Percentiles rank a stretch among this genome's conserved stretches.
These are phyloP conservation scores for Drosophila atroscutellata DNA, from an alignment of 2,888 invertebrate species.

Conservation along the genomic window DNA sequence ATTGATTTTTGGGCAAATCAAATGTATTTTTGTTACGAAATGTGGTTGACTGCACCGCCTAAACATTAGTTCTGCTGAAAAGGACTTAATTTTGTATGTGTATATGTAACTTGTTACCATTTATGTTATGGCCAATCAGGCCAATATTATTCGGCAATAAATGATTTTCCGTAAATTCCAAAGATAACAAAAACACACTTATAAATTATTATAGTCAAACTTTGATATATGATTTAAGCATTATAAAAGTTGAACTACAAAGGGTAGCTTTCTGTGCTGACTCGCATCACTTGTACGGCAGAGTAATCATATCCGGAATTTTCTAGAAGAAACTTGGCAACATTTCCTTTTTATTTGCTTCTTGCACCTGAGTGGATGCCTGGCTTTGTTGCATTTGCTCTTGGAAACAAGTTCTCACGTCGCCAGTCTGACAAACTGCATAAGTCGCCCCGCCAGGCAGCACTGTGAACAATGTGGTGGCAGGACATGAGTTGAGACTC, in stretches of 20 bases:
- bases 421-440: slow-evolving; percentile 31
- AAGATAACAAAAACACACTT: neutral
- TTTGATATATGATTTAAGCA: neutral
- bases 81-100: slow-evolving; percentile 18
- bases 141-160: slow-evolving; percentile 1
- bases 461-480: neutral
- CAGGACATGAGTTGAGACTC: slow-evolving; percentile 22
- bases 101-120: neutral
- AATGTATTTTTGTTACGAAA: neutral
- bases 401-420: slow-evolving; percentile 51
- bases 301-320: slow-evolving; percentile 9
- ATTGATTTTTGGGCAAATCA: slow-evolving; percentile 12
- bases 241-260: neutral
- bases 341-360: slow-evolving; percentile 41
- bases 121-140: slow-evolving; percentile 33
- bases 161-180: neutral
- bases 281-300: slow-evolving; percentile 9
- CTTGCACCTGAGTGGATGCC: slow-evolving; percentile 63
- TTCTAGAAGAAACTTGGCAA: neutral
- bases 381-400: slow-evolving; percentile 49
- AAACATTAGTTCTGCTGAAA: slow-evolving; percentile 25
- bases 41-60: slow-evolving; percentile 28
- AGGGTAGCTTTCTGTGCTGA: neutral
- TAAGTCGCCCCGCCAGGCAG: slow-evolving; percentile 22
- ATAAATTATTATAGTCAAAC: neutral